Percentiles rank a stretch among this genome's conserved stretches.
Conservation (phyloP, 2,113 vertebrate species). For the Melanerpes aurifrons region DNA sequence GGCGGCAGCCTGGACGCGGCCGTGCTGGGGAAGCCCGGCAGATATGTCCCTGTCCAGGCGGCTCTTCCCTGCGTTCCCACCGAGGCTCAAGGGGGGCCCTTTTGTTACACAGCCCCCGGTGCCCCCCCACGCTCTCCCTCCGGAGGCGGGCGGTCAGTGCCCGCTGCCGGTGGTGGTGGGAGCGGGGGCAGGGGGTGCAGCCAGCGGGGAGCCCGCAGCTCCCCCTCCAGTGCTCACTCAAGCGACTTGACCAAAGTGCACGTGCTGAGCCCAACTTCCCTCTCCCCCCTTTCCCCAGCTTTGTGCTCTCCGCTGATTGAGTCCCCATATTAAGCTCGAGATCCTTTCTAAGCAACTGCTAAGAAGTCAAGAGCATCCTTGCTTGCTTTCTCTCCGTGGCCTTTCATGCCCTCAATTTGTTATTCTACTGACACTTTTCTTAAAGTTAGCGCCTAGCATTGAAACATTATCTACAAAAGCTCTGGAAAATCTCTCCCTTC, state of each 20-base stretch:
- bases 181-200: background rate
- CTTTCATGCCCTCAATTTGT: slow-evolving; percentile 75
- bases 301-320: slow-evolving; percentile 64
- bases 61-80: background rate
- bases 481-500: slow-evolving; percentile 63
- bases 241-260: slow-evolving; percentile 45
- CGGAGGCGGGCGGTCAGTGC: background rate
- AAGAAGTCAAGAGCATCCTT: slow-evolving; percentile 82
- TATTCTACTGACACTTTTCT: slow-evolving; percentile 74
- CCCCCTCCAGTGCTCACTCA: slow-evolving; percentile 1
- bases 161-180: background rate
- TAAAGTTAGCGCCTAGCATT: slow-evolving; percentile 68
- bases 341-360: slow-evolving; percentile 73
- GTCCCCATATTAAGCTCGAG: slow-evolving; percentile 65
- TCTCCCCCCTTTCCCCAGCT: slow-evolving; percentile 39
- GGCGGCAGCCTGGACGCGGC: background rate
- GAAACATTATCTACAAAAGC: slow-evolving; percentile 75
- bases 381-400: slow-evolving; percentile 70
- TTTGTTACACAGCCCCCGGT: background rate
- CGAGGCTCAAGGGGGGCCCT: background rate
- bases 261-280: slow-evolving; percentile 58
- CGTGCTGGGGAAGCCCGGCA: background rate
- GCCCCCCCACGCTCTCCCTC: background rate
- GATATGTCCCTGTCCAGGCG: background rate
- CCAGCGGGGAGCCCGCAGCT: background rate